Base-by-base conservation (phyloP, 2,888 invertebrate genomes). In the Xylocampa areola region DNA sequence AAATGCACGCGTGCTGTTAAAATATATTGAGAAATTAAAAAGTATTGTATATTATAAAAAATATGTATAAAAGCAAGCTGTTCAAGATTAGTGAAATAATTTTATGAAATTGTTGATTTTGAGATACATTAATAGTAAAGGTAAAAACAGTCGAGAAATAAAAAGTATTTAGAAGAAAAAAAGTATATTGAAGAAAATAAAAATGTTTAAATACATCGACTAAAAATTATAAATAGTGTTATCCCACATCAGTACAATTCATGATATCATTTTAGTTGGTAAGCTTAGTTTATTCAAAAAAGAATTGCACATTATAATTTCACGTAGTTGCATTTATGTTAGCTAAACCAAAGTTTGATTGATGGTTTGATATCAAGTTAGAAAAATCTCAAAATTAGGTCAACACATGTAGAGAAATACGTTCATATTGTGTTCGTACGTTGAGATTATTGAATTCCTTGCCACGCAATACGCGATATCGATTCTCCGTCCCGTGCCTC, bases 401-500 rank as follows among this genome's bases (percentile, higher is more conserved):
- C 36, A 44, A 53, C 44, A 47, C 53, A 36, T 63, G 47, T 54
- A 52, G 53, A 44, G 25, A 41, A 14, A 11, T 41, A 51, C 53
- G 37, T 29, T 54, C 35, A 21, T 43, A n/a, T n/a, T n/a, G 29
- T 39, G 52, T 73, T 61, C 29, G 48, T 49, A 68, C 66, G 61
- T 60, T 71, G 70, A 77, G 66, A 78, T 69, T 74, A 66, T 76
- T 63, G 65, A 68, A 88, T 84, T 85, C 85, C 86, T 86, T 85
- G 84, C 86, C 85, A 81, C 85, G 76, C 82, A 79, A 81, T 79
- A 61, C 68, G 74, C 80, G 81, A 83, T 92, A 93, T 92, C 83
- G 92, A 93, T 91, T 88, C 80, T 91, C 91, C 92, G 92, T 92
- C 92, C 92, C 88, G 82, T 83, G 87, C 86, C 85, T 83, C 82